Base-by-base conservation (phyloP, 2,113 vertebrate species). In the Origma solitaria region DNA sequence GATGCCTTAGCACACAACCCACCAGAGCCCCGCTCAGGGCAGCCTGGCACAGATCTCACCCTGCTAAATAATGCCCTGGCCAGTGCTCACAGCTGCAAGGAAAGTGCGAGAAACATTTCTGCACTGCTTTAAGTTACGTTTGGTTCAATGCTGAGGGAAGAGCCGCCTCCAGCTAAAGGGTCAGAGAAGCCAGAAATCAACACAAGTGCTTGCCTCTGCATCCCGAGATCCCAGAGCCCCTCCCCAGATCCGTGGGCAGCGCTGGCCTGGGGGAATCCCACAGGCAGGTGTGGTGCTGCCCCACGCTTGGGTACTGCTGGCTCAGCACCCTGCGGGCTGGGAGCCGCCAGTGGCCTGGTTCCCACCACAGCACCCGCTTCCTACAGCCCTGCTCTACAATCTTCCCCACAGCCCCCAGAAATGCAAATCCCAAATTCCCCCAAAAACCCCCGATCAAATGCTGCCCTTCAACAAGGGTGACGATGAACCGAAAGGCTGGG, bases 101-200 rank as follows among this genome's bases (percentile, higher is more conserved):
- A 37, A 82, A 80, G 89, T 47, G 57, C 84, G 92, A 97, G 80
- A 88, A 51, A 96, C 91, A 61, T 91, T 97, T 96, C 95, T 96
- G 92, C 44, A 64, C 77, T 95, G 95, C 94, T 96, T 73, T 96
- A 90, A 94, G 96, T 96, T 93, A 95, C 78, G 16, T 91, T 88
- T 87, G 84, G 88, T 84, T 80, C 71, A 95, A 94, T 30, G 28
- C 93, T 79, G 96, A 97, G 82, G 80, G 95, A 97, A 96, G 96
- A 96, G 92, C 88, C n/a, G 93, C 96, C 97, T 96, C 92, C 69
- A 95, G 96, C 97, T 85, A 96, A 92, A 96, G 97, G 95, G 96
- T 94, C 95, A 96, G 97, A 97, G 94, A 97, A 97, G 92, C 84
- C 94, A 94, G 94, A 91, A 97, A 98, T 97, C 97, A 97, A 98